Evolutionary conservation across 1,140 invertebrate genomes (phyloP).

Genomic region (Trinorchestia longiramus): DNA sequence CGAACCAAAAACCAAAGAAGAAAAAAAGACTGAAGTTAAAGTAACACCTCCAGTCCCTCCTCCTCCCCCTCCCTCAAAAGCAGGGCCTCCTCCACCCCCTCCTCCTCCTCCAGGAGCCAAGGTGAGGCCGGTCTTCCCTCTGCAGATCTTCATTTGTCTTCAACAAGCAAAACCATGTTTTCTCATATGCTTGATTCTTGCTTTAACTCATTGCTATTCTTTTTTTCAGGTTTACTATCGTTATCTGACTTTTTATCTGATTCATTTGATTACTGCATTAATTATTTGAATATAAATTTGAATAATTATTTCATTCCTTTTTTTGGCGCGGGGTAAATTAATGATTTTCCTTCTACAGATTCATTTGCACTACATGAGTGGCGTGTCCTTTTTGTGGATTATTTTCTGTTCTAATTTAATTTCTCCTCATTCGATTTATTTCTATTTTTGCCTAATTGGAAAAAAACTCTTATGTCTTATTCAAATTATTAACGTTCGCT

Average conservation of each 20-base stretch:
- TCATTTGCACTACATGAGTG: background rate
- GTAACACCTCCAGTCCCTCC: background rate
- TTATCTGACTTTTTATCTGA: too few relatives aligned
- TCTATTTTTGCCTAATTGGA: background rate
- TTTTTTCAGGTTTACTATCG: background rate
- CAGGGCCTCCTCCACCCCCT: constrained; percentile 2
- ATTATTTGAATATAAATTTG: too few relatives aligned
- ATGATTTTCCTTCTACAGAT: background rate
- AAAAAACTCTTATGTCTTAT: background rate
- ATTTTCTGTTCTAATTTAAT: background rate
- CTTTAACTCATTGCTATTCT: background rate
- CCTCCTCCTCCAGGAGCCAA: constrained; percentile 7
- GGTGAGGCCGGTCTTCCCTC: background rate
- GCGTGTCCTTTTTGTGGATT: background rate
- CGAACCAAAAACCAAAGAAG: constrained; percentile 1
- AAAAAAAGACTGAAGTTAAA: background rate
- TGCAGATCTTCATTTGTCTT: background rate
- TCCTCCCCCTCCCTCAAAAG: background rate
- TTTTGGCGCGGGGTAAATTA: background rate
- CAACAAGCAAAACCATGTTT: background rate
- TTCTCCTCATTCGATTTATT: background rate
- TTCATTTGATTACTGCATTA: too few relatives aligned
- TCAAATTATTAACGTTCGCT: background rate
- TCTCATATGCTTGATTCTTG: background rate
- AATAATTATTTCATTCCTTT: background rate